Evolutionary conservation across 2,888 invertebrate species (phyloP).

Genomic region (Oligia latruncula): DNA sequence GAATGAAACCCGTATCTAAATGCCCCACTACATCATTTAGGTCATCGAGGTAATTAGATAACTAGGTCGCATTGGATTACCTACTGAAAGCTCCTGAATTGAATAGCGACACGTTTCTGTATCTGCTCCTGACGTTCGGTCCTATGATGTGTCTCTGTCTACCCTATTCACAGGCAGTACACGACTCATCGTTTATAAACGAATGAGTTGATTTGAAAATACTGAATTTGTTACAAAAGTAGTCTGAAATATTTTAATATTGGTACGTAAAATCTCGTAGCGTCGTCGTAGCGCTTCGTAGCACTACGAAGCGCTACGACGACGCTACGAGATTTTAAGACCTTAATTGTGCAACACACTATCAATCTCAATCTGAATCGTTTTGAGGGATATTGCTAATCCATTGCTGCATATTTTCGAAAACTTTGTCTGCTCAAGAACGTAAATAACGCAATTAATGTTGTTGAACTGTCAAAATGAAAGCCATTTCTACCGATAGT

Average conservation of each 20-base stretch:
- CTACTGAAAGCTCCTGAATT: constrained; percentile 25
- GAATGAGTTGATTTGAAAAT: neutral
- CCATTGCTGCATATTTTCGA: neutral
- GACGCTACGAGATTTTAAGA: constrained; percentile 6
- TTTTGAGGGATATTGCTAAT: neutral
- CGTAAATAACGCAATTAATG: neutral
- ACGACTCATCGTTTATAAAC: constrained; percentile 1
- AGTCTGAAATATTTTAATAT: neutral
- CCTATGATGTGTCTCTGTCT: constrained; percentile 7
- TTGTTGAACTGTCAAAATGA: neutral
- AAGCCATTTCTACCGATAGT: neutral
- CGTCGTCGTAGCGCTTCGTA: too few relatives aligned
- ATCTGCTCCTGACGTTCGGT: constrained; percentile 26
- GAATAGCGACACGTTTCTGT: constrained; percentile 23
- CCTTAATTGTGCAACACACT: neutral
- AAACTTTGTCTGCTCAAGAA: neutral
- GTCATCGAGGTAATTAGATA: constrained; percentile 48
- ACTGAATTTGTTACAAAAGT: neutral
- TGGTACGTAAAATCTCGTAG: too few relatives aligned
- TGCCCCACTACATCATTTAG: constrained; percentile 9
- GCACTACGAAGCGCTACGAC: constrained; percentile 28
- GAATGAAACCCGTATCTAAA: constrained; percentile 3
- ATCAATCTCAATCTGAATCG: neutral
- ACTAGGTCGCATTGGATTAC: constrained; percentile 46
- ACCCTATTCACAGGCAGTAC: constrained; percentile 13